Conservation (phyloP, 2,113 vertebrate species). For the Sakesphorus luctuosus region DNA sequence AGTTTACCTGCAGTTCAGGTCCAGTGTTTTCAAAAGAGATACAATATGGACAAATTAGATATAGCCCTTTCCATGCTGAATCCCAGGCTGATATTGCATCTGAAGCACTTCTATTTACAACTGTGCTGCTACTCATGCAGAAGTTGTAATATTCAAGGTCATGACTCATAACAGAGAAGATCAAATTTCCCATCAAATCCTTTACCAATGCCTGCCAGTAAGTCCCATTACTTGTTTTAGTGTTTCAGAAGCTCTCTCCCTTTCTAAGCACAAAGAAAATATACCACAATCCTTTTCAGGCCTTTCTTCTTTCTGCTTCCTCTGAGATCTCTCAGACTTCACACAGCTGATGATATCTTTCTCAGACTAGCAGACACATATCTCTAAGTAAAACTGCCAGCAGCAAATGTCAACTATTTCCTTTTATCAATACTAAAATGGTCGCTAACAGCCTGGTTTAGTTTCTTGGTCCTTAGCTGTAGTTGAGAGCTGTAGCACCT, state of each 20-base stretch:
- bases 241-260: slow-evolving; percentile 18
- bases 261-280: slow-evolving; percentile 6
- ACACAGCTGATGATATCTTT: slow-evolving; percentile 64
- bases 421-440: slow-evolving; percentile 73
- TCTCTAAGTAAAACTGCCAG: slow-evolving; percentile 75
- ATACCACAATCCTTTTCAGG: slow-evolving; percentile 8
- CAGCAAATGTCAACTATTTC: slow-evolving; percentile 76
- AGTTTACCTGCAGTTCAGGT: background rate
- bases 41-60: background rate
- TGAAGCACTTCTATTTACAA: background rate
- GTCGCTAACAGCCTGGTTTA: slow-evolving; percentile 69
- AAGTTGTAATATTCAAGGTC: slow-evolving; percentile 27
- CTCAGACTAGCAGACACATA: slow-evolving; percentile 71
- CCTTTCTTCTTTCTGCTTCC: slow-evolving; percentile 53
- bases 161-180: background rate
- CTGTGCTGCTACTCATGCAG: background rate
- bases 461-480: slow-evolving; percentile 59
- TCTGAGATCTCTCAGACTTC: slow-evolving; percentile 72
- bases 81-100: background rate
- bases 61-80: background rate
- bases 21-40: background rate
- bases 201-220: slow-evolving; percentile 28
- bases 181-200: slow-evolving; percentile 24
- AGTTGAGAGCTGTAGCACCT: slow-evolving; percentile 54
- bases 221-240: slow-evolving; percentile 29